These are phyloP conservation scores for Venusia cambrica DNA, from an alignment of 2,888 invertebrate genomes.

Conservation along the genomic window DNA sequence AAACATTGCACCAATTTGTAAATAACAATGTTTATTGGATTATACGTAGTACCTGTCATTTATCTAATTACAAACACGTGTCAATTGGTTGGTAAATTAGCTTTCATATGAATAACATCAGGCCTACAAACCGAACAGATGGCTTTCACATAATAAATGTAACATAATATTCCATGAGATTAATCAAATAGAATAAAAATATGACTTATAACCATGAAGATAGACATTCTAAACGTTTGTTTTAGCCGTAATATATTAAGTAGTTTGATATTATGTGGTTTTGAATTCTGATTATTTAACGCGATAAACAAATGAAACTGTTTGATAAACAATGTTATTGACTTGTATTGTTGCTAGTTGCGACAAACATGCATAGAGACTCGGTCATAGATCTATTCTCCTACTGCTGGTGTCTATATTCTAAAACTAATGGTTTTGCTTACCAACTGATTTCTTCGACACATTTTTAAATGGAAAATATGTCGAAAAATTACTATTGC, in stretches of 20 bases:
- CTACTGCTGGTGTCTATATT: too few species aligned
- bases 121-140: conserved; percentile 13
- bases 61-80: conserved; percentile 9
- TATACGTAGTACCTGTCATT: conserved; percentile 11
- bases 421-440: too few species aligned
- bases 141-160: conserved; percentile 5
- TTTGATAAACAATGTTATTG: too few species aligned
- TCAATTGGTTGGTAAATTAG: conserved; percentile 9
- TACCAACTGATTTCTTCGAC: too few species aligned
- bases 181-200: conserved; percentile 12
- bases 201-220: conserved; percentile 10
- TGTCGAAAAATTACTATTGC: too few species aligned
- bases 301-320: too few species aligned
- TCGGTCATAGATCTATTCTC: too few species aligned
- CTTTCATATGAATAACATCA: conserved; percentile 8
- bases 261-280: too few species aligned
- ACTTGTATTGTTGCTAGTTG: too few species aligned
- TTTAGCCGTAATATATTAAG: conserved; percentile 15
- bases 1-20: conserved; percentile 16
- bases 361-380: too few species aligned
- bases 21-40: conserved; percentile 19
- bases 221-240: conserved; percentile 8
- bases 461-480: too few species aligned
- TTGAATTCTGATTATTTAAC: too few species aligned
- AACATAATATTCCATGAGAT: conserved; percentile 18